Conservation (phyloP, 2,113 vertebrate genomes). For the Podarcis cretensis region DNA sequence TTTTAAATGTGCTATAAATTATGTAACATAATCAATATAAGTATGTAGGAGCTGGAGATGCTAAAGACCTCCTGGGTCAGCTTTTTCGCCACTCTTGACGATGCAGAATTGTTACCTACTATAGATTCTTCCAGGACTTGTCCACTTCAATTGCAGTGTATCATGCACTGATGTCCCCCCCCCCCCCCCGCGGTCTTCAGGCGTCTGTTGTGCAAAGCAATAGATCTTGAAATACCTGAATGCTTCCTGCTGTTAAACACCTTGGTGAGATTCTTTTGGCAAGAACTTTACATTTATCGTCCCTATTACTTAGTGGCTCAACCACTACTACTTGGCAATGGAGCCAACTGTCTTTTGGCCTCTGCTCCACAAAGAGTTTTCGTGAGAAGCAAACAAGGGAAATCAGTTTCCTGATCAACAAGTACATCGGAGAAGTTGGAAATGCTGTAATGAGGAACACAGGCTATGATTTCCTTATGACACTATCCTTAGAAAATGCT, state of each 20-base stretch:
- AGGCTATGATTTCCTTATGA: neutral
- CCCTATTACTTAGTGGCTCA: neutral
- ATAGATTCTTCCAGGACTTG: neutral
- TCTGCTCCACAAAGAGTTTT: neutral
- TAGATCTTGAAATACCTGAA: accelerated
- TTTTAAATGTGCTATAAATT: slow-evolving; percentile 64
- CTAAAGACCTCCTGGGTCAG: neutral
- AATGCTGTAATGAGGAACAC: neutral
- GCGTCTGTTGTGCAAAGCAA: neutral
- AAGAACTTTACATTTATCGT: neutral
- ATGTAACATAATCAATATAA: slow-evolving; percentile 55
- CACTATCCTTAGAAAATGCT: neutral
- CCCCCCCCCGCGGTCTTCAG: neutral
- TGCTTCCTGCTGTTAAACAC: neutral
- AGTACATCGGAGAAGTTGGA: neutral
- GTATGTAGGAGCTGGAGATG: slow-evolving; percentile 36
- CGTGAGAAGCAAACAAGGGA: accelerated
- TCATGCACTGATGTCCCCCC: accelerated
- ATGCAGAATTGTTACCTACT: neutral
- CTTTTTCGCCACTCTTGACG: neutral
- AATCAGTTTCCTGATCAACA: neutral
- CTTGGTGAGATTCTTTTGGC: neutral
- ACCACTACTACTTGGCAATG: neutral
- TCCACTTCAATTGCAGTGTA: neutral
- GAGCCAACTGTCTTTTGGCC: neutral